Evolutionary conservation across 2,888 invertebrate species (phyloP).

Genomic region (Diloba caeruleocephala): DNA sequence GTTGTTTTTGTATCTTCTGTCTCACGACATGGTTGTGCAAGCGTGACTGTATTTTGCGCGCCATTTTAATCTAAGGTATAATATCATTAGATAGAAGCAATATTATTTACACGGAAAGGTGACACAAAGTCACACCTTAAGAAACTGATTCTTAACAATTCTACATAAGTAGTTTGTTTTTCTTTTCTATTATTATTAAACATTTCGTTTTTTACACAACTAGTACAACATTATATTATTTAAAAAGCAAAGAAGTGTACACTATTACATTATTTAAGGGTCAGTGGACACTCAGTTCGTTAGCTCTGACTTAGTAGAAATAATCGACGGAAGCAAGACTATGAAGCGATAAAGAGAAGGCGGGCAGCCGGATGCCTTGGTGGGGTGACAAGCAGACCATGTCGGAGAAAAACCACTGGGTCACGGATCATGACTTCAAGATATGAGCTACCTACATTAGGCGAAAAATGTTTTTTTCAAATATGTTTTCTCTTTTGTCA

Average conservation of each 20-base stretch:
- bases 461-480: conserved; percentile 17
- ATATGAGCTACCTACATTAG: conserved; percentile 36
- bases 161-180: too few species aligned
- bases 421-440: conserved; percentile 44
- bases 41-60: too few species aligned
- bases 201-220: too few species aligned
- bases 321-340: conserved; percentile 76
- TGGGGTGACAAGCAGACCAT: conserved; percentile 81
- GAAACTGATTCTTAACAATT: too few species aligned
- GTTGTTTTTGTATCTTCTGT: too few species aligned
- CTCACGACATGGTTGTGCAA: too few species aligned
- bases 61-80: too few species aligned
- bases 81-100: too few species aligned
- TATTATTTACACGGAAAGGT: too few species aligned
- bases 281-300: conserved; percentile 73
- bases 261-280: conserved; percentile 65
- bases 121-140: too few species aligned
- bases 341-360: conserved; percentile 65
- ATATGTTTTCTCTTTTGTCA: conserved; percentile 7
- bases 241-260: conserved; percentile 21
- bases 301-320: conserved; percentile 62
- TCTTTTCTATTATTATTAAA: too few species aligned
- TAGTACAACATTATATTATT: too few species aligned
- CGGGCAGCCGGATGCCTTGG: conserved; percentile 59
- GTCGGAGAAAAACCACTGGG: conserved; percentile 59